Evolutionary conservation across 2,888 invertebrate genomes (phyloP).

Genomic region (Phaedon cochleariae): DNA sequence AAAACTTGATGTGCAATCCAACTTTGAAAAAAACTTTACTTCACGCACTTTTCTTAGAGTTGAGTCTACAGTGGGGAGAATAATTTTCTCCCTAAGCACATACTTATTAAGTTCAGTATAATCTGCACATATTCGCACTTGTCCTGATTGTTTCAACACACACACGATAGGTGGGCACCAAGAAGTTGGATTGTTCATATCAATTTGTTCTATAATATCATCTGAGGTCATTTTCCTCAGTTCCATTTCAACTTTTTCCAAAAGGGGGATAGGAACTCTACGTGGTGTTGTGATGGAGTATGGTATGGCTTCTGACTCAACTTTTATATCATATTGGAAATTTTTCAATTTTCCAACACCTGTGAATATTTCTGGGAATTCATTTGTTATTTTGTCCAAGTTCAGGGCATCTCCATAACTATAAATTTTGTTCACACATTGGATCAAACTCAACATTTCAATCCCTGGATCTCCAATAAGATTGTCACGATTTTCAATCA

Average conservation of each 20-base stretch:
- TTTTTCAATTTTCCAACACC: not conserved
- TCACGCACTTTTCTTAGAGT: not conserved
- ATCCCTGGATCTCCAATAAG: not conserved
- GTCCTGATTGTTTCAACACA: not conserved
- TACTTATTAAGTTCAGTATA: conserved; percentile 7
- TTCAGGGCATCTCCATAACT: too few species aligned
- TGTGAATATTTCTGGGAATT: not conserved
- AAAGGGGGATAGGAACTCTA: not conserved
- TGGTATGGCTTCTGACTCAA: not conserved
- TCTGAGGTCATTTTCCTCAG: not conserved
- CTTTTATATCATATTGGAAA: not conserved
- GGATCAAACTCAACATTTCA: conserved; percentile 2
- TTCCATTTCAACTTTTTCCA: not conserved
- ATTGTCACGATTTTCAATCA: conserved; percentile 1
- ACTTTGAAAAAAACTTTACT: not conserved
- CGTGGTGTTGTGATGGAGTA: not conserved
- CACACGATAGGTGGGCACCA: too few species aligned
- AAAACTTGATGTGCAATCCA: not conserved
- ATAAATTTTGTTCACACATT: conserved; percentile 2
- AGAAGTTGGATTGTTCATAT: not conserved
- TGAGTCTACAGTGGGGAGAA: not conserved
- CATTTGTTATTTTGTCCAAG: too few species aligned
- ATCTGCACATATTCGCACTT: conserved; percentile 1
- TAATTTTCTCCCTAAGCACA: not conserved
- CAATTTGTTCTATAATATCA: not conserved